These are phyloP conservation scores for Megalonaias nervosa DNA, from an alignment of 1,140 invertebrate species.

Conservation along the genomic window DNA sequence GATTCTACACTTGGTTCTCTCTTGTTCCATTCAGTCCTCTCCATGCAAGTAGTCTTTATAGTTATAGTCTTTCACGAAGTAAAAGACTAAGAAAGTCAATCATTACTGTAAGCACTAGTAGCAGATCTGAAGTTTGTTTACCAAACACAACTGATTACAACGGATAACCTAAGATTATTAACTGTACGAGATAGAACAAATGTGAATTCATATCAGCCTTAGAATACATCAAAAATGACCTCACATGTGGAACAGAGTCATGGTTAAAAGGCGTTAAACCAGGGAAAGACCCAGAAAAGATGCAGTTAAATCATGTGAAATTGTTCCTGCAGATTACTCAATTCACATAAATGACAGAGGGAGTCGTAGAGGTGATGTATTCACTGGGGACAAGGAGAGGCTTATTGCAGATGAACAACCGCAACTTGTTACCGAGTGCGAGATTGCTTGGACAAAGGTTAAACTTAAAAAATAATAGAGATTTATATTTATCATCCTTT, in stretches of 20 bases:
- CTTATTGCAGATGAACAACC: background rate
- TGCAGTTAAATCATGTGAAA: conserved; percentile 30
- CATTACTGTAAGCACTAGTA: background rate
- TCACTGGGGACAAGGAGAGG: background rate
- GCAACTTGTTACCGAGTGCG: too few species aligned
- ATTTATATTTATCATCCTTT: too few species aligned
- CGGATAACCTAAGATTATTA: conserved; percentile 17
- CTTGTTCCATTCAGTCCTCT: too few species aligned
- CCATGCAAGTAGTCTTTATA: too few species aligned
- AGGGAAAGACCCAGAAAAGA: background rate
- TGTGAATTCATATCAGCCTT: conserved; percentile 19
- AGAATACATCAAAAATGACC: conserved; percentile 17
- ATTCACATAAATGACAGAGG: conserved; percentile 30
- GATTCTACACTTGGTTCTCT: too few species aligned
- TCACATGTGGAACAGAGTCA: conserved; percentile 28
- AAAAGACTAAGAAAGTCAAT: background rate
- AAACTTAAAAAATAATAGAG: too few species aligned
- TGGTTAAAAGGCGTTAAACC: conserved; percentile 16
- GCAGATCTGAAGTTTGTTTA: background rate
- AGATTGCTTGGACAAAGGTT: too few species aligned
- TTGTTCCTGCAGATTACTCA: conserved; percentile 31
- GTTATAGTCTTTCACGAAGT: background rate
- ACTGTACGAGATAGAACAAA: conserved; percentile 16
- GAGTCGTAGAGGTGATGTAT: conserved; percentile 17
- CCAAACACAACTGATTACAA: background rate